Conservation (phyloP, 2,797 vertebrate species). For the Cirrhinus mrigala region DNA sequence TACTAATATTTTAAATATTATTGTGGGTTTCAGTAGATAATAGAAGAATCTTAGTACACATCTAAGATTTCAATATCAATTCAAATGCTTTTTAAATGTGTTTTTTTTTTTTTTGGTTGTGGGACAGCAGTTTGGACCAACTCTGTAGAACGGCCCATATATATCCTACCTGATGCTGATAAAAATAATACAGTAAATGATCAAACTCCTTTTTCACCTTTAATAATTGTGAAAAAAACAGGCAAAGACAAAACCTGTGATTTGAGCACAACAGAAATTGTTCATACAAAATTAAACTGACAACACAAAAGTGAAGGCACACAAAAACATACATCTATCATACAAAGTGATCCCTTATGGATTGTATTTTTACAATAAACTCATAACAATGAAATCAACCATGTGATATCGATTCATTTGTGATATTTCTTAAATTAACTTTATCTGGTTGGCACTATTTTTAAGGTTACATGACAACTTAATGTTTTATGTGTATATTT, state of each 20-base stretch:
- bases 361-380: conserved; percentile 59
- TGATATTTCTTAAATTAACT: neutral
- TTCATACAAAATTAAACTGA: conserved; percentile 41
- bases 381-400: conserved; percentile 29
- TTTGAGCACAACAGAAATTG: conserved; percentile 20
- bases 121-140: too few species aligned
- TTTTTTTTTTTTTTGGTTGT: too few species aligned
- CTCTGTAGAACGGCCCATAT: too few species aligned
- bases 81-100: too few species aligned
- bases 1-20: too few species aligned
- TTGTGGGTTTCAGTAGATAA: too few species aligned
- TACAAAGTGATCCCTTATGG: conserved; percentile 70
- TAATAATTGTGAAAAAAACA: conserved; percentile 20
- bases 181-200: neutral
- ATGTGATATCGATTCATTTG: neutral
- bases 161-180: neutral
- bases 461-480: conserved; percentile 15
- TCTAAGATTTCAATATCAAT: too few species aligned
- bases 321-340: conserved; percentile 42
- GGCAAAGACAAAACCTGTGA: neutral
- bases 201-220: conserved; percentile 20
- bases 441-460: conserved; percentile 18
- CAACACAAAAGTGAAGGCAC: conserved; percentile 29
- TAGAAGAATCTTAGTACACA: too few species aligned
- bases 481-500: conserved; percentile 66